Evolutionary conservation across 2,113 vertebrate genomes (phyloP).

Genomic region (Oreamnos americanus): DNA sequence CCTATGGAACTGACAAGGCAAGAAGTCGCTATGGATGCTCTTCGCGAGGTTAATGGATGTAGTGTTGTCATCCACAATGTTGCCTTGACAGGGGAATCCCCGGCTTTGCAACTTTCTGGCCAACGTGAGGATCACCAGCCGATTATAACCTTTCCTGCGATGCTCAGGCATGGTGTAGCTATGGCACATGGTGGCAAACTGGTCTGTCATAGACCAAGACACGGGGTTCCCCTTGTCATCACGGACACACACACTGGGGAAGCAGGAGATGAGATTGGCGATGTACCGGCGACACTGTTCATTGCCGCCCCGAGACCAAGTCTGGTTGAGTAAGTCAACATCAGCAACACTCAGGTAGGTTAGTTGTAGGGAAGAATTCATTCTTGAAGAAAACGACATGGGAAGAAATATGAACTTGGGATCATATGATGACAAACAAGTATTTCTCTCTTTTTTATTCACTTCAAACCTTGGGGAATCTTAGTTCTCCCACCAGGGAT

Average conservation of each 20-base stretch:
- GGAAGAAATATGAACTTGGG: neutral
- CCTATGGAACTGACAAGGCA: constrained; percentile 68
- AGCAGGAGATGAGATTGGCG: constrained; percentile 71
- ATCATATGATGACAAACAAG: neutral
- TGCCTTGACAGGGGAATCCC: constrained; percentile 72
- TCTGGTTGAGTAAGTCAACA: constrained; percentile 64
- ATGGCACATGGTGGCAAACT: constrained; percentile 78
- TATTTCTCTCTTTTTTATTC: neutral
- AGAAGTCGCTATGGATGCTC: constrained; percentile 19
- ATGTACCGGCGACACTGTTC: constrained; percentile 64
- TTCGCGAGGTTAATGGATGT: constrained; percentile 48
- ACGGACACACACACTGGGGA: constrained; percentile 77
- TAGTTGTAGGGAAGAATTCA: constrained; percentile 1
- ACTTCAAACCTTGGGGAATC: neutral
- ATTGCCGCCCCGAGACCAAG: constrained; percentile 71
- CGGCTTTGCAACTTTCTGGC: constrained; percentile 66
- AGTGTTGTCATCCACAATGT: constrained; percentile 55
- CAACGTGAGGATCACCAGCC: constrained; percentile 52
- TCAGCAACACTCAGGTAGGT: constrained; percentile 71
- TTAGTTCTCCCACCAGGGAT: neutral
- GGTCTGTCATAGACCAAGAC: constrained; percentile 78
- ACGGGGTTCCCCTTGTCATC: constrained; percentile 64
- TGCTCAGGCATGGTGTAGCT: constrained; percentile 71
- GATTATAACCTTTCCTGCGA: constrained; percentile 67
- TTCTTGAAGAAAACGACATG: constrained; percentile 34